These are phyloP conservation scores for Alviniconcha strummeri DNA, from an alignment of 2,888 invertebrate species.

Conservation along the genomic window DNA sequence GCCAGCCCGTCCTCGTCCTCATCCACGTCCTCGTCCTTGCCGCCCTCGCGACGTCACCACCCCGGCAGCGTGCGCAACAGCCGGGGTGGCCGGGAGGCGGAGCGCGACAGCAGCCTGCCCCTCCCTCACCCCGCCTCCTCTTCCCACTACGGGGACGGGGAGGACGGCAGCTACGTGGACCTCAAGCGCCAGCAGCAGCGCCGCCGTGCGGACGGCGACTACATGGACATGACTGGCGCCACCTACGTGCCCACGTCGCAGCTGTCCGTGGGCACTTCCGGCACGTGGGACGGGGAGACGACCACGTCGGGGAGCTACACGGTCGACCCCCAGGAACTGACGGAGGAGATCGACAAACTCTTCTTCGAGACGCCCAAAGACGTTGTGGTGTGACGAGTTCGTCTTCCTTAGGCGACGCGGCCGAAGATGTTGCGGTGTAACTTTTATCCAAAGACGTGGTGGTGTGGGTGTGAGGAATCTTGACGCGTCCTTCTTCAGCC, in stretches of 20 bases:
- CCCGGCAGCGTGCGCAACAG: background rate
- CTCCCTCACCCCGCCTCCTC: conserved; percentile 15
- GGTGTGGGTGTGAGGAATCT: background rate
- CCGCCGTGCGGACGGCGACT: conserved; percentile 28
- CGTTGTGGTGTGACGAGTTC: conserved; percentile 16
- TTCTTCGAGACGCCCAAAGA: conserved; percentile 41
- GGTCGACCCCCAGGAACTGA: conserved; percentile 44
- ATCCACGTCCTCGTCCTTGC: conserved; percentile 2
- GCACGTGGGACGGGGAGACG: conserved; percentile 44
- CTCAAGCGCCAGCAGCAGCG: conserved; percentile 29
- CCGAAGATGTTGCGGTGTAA: background rate
- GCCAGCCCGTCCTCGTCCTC: background rate
- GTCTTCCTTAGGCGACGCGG: background rate
- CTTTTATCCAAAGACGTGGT: background rate
- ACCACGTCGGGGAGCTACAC: conserved; percentile 50
- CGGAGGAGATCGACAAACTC: conserved; percentile 41
- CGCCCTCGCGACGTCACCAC: background rate
- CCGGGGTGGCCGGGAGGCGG: background rate
- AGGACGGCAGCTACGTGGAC: conserved; percentile 33
- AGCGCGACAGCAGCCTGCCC: conserved; percentile 7
- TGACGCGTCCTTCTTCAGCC: too few relatives aligned
- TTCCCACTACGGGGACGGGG: background rate
- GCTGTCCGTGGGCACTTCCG: conserved; percentile 24
- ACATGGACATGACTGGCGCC: conserved; percentile 41
- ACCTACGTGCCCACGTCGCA: conserved; percentile 32